A percentile compares a stretch with the other conserved stretches of the same genome.
Conservation (phyloP, 2,888 invertebrate genomes). For the Tinea semifulvella region DNA sequence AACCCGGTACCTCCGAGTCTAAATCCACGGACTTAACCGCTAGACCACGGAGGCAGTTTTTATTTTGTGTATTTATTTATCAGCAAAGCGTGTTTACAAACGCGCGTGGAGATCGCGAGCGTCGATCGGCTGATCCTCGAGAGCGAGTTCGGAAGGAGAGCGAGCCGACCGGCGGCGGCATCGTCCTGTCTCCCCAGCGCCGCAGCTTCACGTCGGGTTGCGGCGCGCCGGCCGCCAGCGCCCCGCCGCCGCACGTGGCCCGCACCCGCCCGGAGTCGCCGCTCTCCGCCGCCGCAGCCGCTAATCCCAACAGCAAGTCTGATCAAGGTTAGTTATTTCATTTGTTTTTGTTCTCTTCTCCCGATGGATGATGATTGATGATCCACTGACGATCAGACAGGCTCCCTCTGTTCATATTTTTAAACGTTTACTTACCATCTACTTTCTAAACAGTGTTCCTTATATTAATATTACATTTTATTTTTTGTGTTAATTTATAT, state of each 20-base stretch:
- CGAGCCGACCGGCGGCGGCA: conserved; percentile 69
- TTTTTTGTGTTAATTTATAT: too few species aligned
- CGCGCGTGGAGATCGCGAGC: conserved; percentile 32
- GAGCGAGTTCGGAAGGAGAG: conserved; percentile 84
- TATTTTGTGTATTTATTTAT: too few species aligned
- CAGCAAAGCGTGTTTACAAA: conserved; percentile 36
- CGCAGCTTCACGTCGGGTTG: conserved; percentile 89
- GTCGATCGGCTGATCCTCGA: conserved; percentile 72
- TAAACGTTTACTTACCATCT: too few species aligned
- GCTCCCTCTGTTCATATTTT: too few species aligned
- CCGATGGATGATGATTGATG: too few species aligned
- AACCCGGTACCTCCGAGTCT: too few species aligned
- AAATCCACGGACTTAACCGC: too few species aligned
- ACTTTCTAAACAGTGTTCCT: too few species aligned
- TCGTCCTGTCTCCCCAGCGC: conserved; percentile 86
- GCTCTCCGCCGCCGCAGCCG: conserved; percentile 29
- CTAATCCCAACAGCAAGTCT: conserved; percentile 30
- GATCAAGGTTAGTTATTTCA: conserved; percentile 37
- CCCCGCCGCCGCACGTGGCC: conserved; percentile 29
- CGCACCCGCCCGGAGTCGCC: conserved; percentile 25
- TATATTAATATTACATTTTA: too few species aligned
- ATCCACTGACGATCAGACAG: too few species aligned
- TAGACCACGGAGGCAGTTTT: background rate
- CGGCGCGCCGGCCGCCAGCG: conserved; percentile 71
- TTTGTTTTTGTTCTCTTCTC: too few species aligned